Base-by-base conservation (phyloP, 1,140 invertebrate species). In the Prorops nasuta region DNA sequence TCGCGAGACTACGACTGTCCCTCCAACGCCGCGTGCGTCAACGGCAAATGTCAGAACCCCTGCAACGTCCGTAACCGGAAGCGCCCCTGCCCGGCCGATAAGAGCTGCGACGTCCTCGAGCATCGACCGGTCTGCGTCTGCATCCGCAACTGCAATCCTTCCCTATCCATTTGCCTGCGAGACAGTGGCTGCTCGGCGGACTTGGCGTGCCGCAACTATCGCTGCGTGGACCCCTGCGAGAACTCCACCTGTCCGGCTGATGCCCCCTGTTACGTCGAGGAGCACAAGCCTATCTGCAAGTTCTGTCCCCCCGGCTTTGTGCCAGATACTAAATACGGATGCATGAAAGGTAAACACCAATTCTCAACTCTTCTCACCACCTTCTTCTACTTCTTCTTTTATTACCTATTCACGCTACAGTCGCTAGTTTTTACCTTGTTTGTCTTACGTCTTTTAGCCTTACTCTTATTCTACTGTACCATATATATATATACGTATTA, bases 211-310 rank as follows among this genome's bases (percentile, higher is more conserved):
- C 84, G 86, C 70, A 90, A 91, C 72, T 92, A 88, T 76, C 86
- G 90, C 79, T 95, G 93, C 76, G 84, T 90, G 81, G 88, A 95
- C 79, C 92, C 92, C 50, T 95, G 93, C 79, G 63, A 82, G 83
- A 85, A 86, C 63, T 84, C 86, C 66, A 83, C 80, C 66, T 94
- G 92, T 76, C 84, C 89, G 58, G 81, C 83, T 60, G 87, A 89
- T 69, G 85, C 88, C 46, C 90, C 90, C 65, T 95, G 91, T 80
- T 89, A 86, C 80, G 91, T 93, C 60, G 89, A 93, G 85, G 90
- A 93, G 79, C 91, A 94, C 81, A 90, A 88, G 80, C 87, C 91
- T 57, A 86, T 91, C 74, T 94, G 92, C 88, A 92, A 92, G 85
- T 93, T 92, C 84, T 94, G 92, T 84, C 91, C 91, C 68, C 82